phyloP scores from a whole-genome alignment of 2,888 invertebrate species.

The Diplolepis rosae region DNA sequence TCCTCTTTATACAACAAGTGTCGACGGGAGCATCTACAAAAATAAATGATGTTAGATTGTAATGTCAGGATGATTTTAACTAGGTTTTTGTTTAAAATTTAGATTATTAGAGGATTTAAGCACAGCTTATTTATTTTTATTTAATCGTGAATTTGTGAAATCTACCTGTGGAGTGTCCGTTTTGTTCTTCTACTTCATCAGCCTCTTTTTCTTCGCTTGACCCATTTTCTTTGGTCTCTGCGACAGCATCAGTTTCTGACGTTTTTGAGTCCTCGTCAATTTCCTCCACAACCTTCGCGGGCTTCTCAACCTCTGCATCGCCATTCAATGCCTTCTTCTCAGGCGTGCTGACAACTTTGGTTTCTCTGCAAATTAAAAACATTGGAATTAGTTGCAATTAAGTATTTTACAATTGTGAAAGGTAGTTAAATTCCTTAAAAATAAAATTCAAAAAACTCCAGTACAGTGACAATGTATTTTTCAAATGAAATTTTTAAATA shows the following conservation, averaged over 20 bases:
- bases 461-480: too few relatives aligned
- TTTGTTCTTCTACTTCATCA: conserved; percentile 72
- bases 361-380: conserved; percentile 61
- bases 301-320: conserved; percentile 64
- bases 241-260: conserved; percentile 71
- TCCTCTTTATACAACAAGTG: conserved; percentile 80
- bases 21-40: conserved; percentile 65
- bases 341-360: conserved; percentile 70
- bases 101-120: neutral
- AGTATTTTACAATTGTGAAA: too few relatives aligned
- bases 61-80: neutral
- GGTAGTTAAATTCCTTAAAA: too few relatives aligned
- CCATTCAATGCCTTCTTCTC: conserved; percentile 76
- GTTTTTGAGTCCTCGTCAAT: conserved; percentile 72
- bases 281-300: conserved; percentile 69
- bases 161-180: conserved; percentile 73
- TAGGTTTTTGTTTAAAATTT: neutral
- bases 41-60: neutral
- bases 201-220: conserved; percentile 71
- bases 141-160: neutral
- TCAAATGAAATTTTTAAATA: too few relatives aligned
- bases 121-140: neutral
- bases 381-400: neutral
- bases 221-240: conserved; percentile 71
- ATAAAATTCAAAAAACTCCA: too few relatives aligned